Conservation (phyloP, 2,113 vertebrate species). For the Nannospalax galili region DNA sequence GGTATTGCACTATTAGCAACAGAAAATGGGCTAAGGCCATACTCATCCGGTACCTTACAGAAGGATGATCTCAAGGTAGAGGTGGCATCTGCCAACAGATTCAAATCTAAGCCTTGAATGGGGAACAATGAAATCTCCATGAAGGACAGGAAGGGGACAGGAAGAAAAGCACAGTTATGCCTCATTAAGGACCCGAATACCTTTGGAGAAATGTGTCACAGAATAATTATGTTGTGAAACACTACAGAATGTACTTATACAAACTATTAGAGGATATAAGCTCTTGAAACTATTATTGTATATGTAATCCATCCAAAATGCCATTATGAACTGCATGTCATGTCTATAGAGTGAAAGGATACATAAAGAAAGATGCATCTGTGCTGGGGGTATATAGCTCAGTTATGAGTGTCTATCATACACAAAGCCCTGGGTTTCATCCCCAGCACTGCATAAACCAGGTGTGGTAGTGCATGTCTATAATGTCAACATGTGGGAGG, state of each 20-base stretch:
- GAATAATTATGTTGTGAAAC: background rate
- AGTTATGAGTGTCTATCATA: background rate
- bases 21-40: background rate
- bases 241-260: background rate
- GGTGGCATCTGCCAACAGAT: background rate
- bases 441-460: background rate
- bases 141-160: background rate
- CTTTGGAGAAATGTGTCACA: background rate
- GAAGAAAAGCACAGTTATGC: background rate
- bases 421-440: background rate
- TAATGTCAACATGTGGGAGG: background rate
- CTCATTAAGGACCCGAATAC: background rate
- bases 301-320: too few relatives aligned
- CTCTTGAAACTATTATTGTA: background rate
- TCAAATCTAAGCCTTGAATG: background rate
- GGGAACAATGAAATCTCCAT: background rate
- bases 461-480: too few relatives aligned
- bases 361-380: background rate
- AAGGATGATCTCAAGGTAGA: background rate
- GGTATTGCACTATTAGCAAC: background rate
- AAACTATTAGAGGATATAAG: background rate
- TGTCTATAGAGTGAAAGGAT: rapidly evolving
- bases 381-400: too few relatives aligned
- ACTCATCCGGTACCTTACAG: background rate
- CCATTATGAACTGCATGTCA: background rate